Evolutionary conservation across 2,888 invertebrate species (phyloP).

Genomic region (Campoplex nolae): DNA sequence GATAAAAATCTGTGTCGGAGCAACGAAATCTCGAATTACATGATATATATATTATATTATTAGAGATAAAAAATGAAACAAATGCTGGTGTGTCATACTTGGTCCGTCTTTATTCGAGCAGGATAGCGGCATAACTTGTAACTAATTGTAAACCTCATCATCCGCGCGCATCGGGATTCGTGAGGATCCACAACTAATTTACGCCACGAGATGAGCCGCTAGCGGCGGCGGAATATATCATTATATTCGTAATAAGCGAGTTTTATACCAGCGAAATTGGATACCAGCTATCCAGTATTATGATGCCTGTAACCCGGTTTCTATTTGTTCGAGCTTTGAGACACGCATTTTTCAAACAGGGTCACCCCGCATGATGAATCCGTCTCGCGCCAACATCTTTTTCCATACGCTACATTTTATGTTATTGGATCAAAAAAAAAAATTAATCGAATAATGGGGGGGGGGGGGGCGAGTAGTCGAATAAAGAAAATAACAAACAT

Average conservation of each 20-base stretch:
- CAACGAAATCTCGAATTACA: constrained; percentile 64
- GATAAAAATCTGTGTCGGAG: constrained; percentile 59
- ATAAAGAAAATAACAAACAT: not conserved
- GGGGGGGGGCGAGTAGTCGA: not conserved
- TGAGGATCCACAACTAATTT: too few species aligned
- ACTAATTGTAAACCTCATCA: too few species aligned
- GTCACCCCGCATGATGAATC: not conserved
- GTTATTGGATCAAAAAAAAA: too few species aligned
- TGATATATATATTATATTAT: constrained; percentile 53
- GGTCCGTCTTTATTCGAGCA: not conserved
- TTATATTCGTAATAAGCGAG: too few species aligned
- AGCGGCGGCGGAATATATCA: too few species aligned
- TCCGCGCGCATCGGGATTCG: too few species aligned
- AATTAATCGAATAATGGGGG: too few species aligned
- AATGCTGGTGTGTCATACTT: constrained; percentile 46
- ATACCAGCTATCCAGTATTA: not conserved
- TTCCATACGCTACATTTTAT: too few species aligned
- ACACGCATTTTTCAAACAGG: not conserved
- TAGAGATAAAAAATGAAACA: too few species aligned
- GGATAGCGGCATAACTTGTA: too few species aligned
- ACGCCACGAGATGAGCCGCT: too few species aligned
- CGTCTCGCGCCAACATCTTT: not conserved
- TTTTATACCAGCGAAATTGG: not conserved
- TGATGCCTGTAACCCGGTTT: constrained; percentile 16
- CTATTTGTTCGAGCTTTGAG: constrained; percentile 6